phyloP scores from a whole-genome alignment of 2,113 vertebrate genomes.

The Sturnus vulgaris region DNA sequence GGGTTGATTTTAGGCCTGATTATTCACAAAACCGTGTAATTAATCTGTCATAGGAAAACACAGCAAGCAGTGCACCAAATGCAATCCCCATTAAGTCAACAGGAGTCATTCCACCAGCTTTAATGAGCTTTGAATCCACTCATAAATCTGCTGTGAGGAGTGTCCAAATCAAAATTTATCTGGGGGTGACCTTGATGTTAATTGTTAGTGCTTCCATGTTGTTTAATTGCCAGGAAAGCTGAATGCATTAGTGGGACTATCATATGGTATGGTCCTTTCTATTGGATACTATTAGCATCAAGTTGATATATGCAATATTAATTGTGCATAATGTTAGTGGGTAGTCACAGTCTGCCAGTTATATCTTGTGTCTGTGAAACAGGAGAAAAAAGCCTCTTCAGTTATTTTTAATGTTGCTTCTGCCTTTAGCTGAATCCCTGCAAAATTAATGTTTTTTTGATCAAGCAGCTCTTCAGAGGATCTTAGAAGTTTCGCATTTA shows the following conservation, averaged over 20 bases:
- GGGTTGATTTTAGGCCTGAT: conserved; percentile 3
- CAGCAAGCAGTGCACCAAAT: background rate
- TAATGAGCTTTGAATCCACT: conserved; percentile 52
- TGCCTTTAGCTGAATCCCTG: conserved; percentile 1
- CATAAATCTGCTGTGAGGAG: conserved; percentile 39
- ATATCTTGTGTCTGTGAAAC: background rate
- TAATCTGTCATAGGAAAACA: conserved; percentile 16
- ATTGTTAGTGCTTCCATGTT: conserved; percentile 21
- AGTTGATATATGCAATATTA: background rate
- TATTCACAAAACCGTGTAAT: conserved; percentile 40
- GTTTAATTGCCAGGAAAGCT: background rate
- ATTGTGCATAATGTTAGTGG: background rate
- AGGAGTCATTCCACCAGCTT: background rate
- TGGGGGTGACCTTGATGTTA: conserved; percentile 55
- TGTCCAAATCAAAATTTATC: conserved; percentile 50
- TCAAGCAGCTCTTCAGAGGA: conserved; percentile 10
- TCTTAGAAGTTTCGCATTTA: conserved; percentile 7
- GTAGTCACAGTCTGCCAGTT: background rate
- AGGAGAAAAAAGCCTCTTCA: background rate
- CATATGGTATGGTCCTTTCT: background rate
- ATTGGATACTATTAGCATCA: background rate
- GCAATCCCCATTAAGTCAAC: conserved; percentile 40
- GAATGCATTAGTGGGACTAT: background rate
- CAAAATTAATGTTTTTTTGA: conserved; percentile 34
- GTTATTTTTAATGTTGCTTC: background rate